phyloP scores from a whole-genome alignment of 2,113 vertebrate species.

The Mormyrus lacerda region DNA sequence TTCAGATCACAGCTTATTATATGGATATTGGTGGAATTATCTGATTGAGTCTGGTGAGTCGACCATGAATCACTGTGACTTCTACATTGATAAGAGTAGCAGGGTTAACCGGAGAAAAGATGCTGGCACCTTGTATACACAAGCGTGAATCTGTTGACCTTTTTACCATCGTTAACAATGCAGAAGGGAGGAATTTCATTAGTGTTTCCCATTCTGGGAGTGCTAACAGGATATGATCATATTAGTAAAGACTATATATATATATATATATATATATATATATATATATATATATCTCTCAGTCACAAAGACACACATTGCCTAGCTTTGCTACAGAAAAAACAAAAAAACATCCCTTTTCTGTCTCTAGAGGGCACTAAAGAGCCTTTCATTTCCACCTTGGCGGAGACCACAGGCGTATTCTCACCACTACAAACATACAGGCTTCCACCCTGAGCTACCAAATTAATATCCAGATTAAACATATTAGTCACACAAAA shows the following conservation, averaged over 20 bases:
- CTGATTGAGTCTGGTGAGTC: constrained; percentile 12
- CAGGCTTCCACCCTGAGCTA: not conserved
- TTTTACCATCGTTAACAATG: not conserved
- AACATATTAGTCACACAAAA: constrained; percentile 21
- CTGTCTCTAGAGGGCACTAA: constrained; percentile 37
- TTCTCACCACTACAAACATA: not conserved
- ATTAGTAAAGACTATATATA: not conserved
- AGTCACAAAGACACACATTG: not conserved
- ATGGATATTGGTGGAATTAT: not conserved
- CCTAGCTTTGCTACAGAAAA: not conserved
- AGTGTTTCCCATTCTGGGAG: not conserved
- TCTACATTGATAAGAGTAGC: not conserved
- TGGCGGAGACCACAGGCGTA: not conserved
- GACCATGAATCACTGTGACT: constrained; percentile 10
- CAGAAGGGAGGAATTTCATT: constrained; percentile 1
- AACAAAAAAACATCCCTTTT: not conserved
- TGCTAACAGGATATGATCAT: not conserved
- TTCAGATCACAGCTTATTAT: not conserved
- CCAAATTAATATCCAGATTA: constrained; percentile 10
- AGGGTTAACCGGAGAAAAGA: constrained; percentile 12
- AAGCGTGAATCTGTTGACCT: not conserved
- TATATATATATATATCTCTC: not conserved
- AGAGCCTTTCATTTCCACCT: not conserved
- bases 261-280: no score
- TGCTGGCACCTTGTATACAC: not conserved